A percentile compares a stretch with the other conserved stretches of the same genome.
Evolutionary conservation across 1,140 invertebrate genomes (phyloP).

Genomic region (Physella acuta): DNA sequence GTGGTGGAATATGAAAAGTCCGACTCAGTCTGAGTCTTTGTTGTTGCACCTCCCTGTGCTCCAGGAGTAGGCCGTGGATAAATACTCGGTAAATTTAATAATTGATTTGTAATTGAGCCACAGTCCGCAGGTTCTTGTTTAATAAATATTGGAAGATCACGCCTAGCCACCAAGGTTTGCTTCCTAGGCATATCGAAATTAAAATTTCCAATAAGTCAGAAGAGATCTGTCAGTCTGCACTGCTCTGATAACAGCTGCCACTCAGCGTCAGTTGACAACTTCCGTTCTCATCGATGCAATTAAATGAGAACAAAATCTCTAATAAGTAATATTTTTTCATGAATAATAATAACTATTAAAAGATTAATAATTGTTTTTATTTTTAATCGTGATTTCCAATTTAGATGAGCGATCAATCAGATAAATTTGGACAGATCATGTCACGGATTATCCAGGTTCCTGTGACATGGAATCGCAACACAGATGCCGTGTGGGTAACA

Average conservation of each 20-base stretch:
- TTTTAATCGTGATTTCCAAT: not conserved
- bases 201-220: not conserved
- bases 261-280: conserved; percentile 30
- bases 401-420: conserved; percentile 3
- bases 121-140: conserved; percentile 44
- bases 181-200: conserved; percentile 44
- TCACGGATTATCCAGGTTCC: conserved; percentile 15
- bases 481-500: conserved; percentile 32
- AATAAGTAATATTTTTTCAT: not conserved
- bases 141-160: conserved; percentile 39
- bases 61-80: conserved; percentile 27
- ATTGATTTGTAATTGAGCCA: conserved; percentile 38
- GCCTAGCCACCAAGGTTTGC: conserved; percentile 37
- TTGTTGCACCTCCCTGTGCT: conserved; percentile 14
- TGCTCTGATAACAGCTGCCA: conserved; percentile 27
- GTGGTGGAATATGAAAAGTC: not conserved
- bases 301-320: conserved; percentile 15
- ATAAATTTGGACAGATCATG: not conserved
- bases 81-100: conserved; percentile 45
- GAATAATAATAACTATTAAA: not conserved
- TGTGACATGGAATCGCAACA: conserved; percentile 18
- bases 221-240: not conserved
- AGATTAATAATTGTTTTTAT: not conserved
- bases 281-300: conserved; percentile 26
- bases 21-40: conserved; percentile 23